These are phyloP conservation scores for Mythimna vitellina DNA, from an alignment of 2,888 invertebrate species.

Conservation along the genomic window DNA sequence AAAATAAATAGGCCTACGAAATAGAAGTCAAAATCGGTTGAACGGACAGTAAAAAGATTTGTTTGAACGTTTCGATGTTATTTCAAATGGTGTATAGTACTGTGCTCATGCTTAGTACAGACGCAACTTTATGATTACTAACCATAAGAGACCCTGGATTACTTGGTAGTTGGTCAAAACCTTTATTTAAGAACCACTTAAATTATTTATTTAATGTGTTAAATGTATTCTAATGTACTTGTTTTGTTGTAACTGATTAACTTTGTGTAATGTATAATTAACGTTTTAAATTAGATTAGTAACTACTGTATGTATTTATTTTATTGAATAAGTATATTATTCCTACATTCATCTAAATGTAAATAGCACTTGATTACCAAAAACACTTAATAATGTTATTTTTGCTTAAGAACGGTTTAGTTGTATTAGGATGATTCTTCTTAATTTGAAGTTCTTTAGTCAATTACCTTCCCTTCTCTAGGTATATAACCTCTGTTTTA, in stretches of 20 bases:
- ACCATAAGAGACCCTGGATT: slow-evolving; percentile 4
- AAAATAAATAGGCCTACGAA: no score
- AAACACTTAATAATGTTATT: slow-evolving; percentile 12
- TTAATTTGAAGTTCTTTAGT: slow-evolving; percentile 48
- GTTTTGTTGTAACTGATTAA: slow-evolving; percentile 54
- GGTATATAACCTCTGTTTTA: slow-evolving; percentile 31
- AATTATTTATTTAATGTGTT: slow-evolving; percentile 44
- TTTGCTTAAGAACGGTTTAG: slow-evolving; percentile 27
- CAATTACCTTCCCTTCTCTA: slow-evolving; percentile 57
- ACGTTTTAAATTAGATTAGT: slow-evolving; percentile 53
- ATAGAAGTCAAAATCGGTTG: no score
- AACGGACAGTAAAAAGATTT: no score
- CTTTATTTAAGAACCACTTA: slow-evolving; percentile 30
- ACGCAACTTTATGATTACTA: slow-evolving; percentile 3
- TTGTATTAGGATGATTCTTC: slow-evolving; percentile 20
- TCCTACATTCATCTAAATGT: slow-evolving; percentile 51
- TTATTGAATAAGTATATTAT: slow-evolving; percentile 48
- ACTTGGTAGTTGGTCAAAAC: slow-evolving; percentile 41
- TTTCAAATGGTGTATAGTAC: no score
- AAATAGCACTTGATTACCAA: slow-evolving; percentile 55
- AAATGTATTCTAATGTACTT: slow-evolving; percentile 40
- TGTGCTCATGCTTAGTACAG: slow-evolving; percentile 11
- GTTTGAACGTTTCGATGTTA: no score
- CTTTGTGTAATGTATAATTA: slow-evolving; percentile 57
- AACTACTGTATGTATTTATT: slow-evolving; percentile 50